phyloP scores from a whole-genome alignment of 2,113 vertebrate genomes.

The Zeus faber region DNA sequence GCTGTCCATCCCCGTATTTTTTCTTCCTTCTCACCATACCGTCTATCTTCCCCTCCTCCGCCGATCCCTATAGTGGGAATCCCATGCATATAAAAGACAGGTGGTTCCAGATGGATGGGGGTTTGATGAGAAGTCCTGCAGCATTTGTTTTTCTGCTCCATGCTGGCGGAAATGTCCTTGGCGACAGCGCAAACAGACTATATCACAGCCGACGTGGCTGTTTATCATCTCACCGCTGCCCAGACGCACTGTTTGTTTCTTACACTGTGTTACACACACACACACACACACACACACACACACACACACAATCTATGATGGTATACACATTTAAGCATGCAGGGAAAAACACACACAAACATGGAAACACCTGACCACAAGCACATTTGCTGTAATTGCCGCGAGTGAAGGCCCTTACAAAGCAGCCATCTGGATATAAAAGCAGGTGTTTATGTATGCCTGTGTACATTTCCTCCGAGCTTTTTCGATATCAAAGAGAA shows the following conservation, averaged over 20 bases:
- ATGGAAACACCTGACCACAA: constrained; percentile 7
- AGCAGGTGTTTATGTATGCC: constrained; percentile 20
- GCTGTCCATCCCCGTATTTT: background rate
- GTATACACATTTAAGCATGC: constrained; percentile 1
- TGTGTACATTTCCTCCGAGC: constrained; percentile 5
- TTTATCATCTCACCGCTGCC: too few species aligned
- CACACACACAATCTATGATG: constrained; percentile 8
- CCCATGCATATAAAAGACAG: constrained; percentile 51
- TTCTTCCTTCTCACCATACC: background rate
- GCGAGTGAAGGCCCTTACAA: constrained; percentile 25
- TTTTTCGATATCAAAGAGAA: constrained; percentile 13
- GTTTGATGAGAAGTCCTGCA: too few species aligned
- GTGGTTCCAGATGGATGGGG: constrained; percentile 44
- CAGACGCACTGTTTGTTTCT: too few species aligned
- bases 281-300: constrained; percentile 14
- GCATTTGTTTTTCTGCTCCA: constrained; percentile 22
- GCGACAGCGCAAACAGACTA: constrained; percentile 36
- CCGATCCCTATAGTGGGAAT: constrained; percentile 25
- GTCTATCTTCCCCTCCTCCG: background rate
- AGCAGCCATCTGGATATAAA: constrained; percentile 43
- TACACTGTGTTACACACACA: background rate
- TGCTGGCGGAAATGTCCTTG: constrained; percentile 45
- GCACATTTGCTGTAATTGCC: constrained; percentile 34
- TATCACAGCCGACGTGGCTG: constrained; percentile 29
- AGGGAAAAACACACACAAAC: constrained; percentile 20